Percentiles rank a stretch among this genome's conserved stretches.
Conservation (phyloP, 2,113 vertebrate genomes). For the Castor canadensis region DNA sequence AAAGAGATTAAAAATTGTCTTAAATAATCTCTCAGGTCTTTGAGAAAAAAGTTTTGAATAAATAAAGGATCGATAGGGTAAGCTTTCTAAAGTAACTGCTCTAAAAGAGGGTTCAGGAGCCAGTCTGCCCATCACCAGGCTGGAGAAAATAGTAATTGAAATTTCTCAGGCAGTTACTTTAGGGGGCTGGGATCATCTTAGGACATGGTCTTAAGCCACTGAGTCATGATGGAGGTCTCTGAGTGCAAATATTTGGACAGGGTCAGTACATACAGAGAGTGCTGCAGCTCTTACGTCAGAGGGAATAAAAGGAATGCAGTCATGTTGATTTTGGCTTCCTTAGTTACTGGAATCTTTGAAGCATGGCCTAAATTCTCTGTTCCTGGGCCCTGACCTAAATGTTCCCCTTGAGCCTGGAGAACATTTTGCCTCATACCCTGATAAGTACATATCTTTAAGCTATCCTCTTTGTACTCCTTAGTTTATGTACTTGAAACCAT, state of each 20-base stretch:
- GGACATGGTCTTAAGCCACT: not conserved
- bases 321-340: not conserved
- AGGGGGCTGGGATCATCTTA: not conserved
- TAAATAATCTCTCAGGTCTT: not conserved
- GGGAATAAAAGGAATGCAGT: not conserved
- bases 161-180: not conserved
- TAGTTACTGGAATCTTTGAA: fast-evolving
- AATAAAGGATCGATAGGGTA: not conserved
- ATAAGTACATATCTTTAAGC: not conserved
- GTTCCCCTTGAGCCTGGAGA: not conserved
- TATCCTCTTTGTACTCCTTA: no score
- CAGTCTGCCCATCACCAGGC: fast-evolving
- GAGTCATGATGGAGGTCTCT: not conserved
- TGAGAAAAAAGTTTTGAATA: not conserved
- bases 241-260: not conserved
- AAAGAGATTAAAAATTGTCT: not conserved
- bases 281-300: not conserved
- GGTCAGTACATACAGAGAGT: not conserved
- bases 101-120: not conserved
- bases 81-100: not conserved
- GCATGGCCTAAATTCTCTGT: not conserved
- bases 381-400: not conserved
- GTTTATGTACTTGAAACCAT: not conserved
- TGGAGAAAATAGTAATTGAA: not conserved
- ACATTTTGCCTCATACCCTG: not conserved